Percentiles rank a stretch among this genome's conserved stretches.
These are phyloP conservation scores for Molorchus minor DNA, from an alignment of 2,888 invertebrate genomes.

Conservation along the genomic window DNA sequence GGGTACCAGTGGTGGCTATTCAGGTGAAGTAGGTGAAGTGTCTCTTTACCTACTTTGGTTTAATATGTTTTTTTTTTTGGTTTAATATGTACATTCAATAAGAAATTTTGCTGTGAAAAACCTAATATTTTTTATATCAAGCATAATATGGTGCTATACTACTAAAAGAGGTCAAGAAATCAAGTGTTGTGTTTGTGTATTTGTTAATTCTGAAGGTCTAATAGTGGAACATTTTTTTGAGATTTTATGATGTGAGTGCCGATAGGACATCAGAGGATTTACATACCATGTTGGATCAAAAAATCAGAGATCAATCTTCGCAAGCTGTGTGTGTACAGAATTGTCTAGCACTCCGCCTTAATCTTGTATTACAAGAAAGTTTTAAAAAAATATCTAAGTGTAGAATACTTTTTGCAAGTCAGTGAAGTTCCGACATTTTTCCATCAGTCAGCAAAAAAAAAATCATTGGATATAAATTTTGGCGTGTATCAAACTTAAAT, in stretches of 20 bases:
- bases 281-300: conserved; percentile 18
- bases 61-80: too few relatives aligned
- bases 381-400: conserved; percentile 25
- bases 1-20: too few relatives aligned
- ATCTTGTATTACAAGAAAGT: conserved; percentile 38
- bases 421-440: conserved; percentile 39
- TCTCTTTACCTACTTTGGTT: too few relatives aligned
- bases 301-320: conserved; percentile 36
- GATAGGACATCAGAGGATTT: conserved; percentile 20
- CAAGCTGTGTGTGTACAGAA: conserved; percentile 31
- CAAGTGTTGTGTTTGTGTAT: too few relatives aligned
- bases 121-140: too few relatives aligned
- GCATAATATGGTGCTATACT: too few relatives aligned
- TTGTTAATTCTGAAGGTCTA: conserved; percentile 27
- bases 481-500: conserved; percentile 38
- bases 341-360: conserved; percentile 38
- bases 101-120: too few relatives aligned
- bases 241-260: conserved; percentile 42
- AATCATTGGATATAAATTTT: conserved; percentile 38
- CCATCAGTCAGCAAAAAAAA: conserved; percentile 37
- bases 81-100: too few relatives aligned
- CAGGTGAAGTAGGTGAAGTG: too few relatives aligned
- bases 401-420: conserved; percentile 42
- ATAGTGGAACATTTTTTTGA: conserved; percentile 39
- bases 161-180: too few relatives aligned